Percentiles rank a stretch among this genome's conserved stretches.
These are phyloP conservation scores for Mus minutoides DNA, from an alignment of 2,797 vertebrate genomes.

Conservation along the genomic window DNA sequence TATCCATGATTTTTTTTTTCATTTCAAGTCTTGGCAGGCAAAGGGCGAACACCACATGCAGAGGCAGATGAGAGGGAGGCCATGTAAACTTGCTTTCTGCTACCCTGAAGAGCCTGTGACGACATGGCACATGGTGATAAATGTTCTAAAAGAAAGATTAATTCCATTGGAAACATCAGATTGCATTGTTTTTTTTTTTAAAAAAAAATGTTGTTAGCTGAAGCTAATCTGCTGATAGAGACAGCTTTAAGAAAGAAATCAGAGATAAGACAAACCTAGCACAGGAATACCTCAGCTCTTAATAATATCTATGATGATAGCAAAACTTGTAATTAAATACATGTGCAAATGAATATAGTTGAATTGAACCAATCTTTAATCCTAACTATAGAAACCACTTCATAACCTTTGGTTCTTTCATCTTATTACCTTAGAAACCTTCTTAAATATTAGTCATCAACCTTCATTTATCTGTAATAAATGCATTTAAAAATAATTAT, in stretches of 20 bases:
- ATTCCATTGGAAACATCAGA: conserved; percentile 13
- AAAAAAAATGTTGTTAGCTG: conserved; percentile 1
- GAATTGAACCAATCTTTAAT: background rate
- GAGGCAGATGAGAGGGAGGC: conserved; percentile 10
- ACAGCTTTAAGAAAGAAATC: background rate
- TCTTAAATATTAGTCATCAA: conserved; percentile 16
- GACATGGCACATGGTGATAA: background rate
- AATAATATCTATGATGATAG: background rate
- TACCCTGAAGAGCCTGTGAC: background rate
- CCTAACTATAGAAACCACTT: background rate
- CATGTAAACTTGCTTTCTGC: background rate
- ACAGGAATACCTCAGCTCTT: background rate
- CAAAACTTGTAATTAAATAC: background rate
- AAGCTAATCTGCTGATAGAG: background rate
- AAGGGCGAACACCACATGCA: background rate
- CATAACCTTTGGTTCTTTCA: background rate
- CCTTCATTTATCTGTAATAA: conserved; percentile 40
- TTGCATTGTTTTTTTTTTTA: background rate
- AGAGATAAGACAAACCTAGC: background rate
- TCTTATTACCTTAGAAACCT: background rate
- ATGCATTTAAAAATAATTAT: conserved; percentile 41
- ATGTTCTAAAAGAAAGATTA: conserved; percentile 4
- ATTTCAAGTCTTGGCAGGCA: background rate
- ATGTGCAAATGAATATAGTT: background rate
- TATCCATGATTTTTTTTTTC: background rate